A percentile compares a stretch with the other conserved stretches of the same genome.
These are phyloP conservation scores for Acrobasis suavella DNA, from an alignment of 2,888 invertebrate species.

Conservation along the genomic window DNA sequence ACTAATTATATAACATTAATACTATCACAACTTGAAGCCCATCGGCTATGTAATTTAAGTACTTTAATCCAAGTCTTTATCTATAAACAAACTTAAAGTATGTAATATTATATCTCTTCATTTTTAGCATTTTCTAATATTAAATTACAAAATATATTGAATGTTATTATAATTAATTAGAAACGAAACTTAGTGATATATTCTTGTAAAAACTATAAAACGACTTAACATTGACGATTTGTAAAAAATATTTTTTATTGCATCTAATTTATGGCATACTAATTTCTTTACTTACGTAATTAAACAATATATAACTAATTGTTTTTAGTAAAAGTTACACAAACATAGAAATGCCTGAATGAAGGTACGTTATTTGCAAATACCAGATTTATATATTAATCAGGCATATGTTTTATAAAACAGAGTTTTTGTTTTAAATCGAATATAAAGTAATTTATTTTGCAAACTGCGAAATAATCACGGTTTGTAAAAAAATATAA, in stretches of 20 bases:
- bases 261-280: slow-evolving; percentile 75
- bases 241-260: slow-evolving; percentile 56
- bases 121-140: slow-evolving; percentile 2
- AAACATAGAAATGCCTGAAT: neutral
- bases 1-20: slow-evolving; percentile 31
- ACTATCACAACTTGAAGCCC: slow-evolving; percentile 48
- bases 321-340: neutral
- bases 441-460: too few relatives aligned
- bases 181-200: slow-evolving; percentile 23
- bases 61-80: slow-evolving; percentile 12
- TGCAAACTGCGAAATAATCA: too few relatives aligned
- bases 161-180: neutral
- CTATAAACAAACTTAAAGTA: slow-evolving; percentile 12
- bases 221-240: slow-evolving; percentile 42
- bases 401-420: too few relatives aligned
- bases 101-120: slow-evolving; percentile 4
- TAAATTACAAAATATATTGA: neutral
- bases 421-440: too few relatives aligned
- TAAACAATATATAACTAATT: neutral
- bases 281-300: slow-evolving; percentile 41
- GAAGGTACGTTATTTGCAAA: neutral
- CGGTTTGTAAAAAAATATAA: too few relatives aligned
- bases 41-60: slow-evolving; percentile 23
- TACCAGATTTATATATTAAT: neutral
- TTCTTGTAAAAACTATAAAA: slow-evolving; percentile 29